phyloP scores from a whole-genome alignment of 2,888 invertebrate species.

The Polyommatus iphigenia region DNA sequence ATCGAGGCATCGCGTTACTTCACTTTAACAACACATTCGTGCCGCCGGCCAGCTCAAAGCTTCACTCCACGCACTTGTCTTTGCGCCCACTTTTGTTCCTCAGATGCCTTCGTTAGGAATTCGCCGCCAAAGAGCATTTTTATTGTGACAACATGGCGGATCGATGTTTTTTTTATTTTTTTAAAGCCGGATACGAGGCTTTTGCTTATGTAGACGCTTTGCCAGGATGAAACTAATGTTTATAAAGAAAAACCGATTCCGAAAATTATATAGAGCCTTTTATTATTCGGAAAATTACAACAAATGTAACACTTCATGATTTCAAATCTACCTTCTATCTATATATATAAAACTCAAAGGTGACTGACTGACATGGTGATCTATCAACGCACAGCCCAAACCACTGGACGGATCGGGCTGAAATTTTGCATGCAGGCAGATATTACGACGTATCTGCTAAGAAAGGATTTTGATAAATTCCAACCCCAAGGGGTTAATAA shows the following conservation, averaged over 20 bases:
- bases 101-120: slow-evolving; percentile 20
- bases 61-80: slow-evolving; percentile 7
- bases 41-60: slow-evolving; percentile 16
- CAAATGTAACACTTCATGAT: too few relatives aligned
- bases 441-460: too few relatives aligned
- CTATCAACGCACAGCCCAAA: too few relatives aligned
- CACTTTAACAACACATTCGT: neutral
- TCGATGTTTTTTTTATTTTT: neutral
- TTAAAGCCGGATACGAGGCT: neutral
- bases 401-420: too few relatives aligned
- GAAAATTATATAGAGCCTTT: neutral
- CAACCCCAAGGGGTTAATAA: too few relatives aligned
- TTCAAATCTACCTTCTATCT: too few relatives aligned
- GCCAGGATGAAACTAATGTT: neutral
- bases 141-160: neutral
- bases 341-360: too few relatives aligned
- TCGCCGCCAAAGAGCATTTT: slow-evolving; percentile 9
- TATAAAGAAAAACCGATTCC: too few relatives aligned
- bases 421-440: too few relatives aligned
- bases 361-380: too few relatives aligned
- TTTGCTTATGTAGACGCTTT: neutral
- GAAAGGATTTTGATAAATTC: too few relatives aligned
- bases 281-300: too few relatives aligned
- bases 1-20: neutral
- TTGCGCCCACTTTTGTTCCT: slow-evolving; percentile 13